Base-by-base conservation (phyloP, 2,888 invertebrate genomes). In the Amphipyra berbera region DNA sequence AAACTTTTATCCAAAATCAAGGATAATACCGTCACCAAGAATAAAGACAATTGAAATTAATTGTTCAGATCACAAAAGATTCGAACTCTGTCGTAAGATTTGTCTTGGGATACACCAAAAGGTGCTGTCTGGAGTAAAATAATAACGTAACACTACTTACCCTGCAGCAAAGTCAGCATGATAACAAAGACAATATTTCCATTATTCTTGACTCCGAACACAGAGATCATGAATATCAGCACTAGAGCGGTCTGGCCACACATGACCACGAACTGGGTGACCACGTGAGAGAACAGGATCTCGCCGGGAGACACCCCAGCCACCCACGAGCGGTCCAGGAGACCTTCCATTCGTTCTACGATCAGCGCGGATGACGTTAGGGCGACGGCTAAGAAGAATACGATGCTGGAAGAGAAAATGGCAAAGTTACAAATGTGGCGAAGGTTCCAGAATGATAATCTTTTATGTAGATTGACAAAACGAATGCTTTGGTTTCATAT, bases 221-320 rank as follows among this genome's bases (percentile, higher is more conserved):
- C 98, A 6, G 97, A 95, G 78, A 98, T 97, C 97, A 99, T 98
- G 95, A 99, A 98, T 76, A 98, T 95, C 3, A 99, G 96, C 63
- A 99, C 98, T 35, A 99, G 95, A 0, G 97, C 96, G 0, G 98
- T 98, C 95, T 99, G 99, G 0, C 98, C 98, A 78, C 98, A 97
- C 98, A 99, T 98, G 21, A 99, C 98, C 66, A 99, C 97, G 90
- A 99, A 98, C 95, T 99, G 99, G 0, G 98, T 98, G 55, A 98
- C 96, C 59, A 99, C 98, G 92, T 99, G 99, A 0, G 98, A 98
- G 90, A 98, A 97, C 77, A 99, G 96, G 82, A 99, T 97, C 95
- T 99, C 99, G 7, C 97, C 97, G 0, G 98, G 98, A 0, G 97
- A 96, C 42, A 99, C 98, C 64, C 99, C 99, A 45, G 99, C 98